Evolutionary conservation across 1,140 invertebrate species (phyloP).

Genomic region (Aphaenogaster ashmeadi): DNA sequence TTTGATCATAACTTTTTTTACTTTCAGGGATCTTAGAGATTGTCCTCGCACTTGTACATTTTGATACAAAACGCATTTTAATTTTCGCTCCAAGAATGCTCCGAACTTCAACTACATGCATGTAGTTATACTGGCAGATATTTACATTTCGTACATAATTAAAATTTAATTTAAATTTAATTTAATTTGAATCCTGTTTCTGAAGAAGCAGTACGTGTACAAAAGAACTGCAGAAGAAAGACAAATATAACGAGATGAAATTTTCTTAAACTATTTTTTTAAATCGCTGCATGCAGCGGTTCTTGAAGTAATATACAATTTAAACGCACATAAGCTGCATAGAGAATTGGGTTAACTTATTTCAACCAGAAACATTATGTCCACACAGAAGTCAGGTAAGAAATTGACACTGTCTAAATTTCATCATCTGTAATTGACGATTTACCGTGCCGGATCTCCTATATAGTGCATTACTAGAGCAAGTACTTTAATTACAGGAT

Average conservation of each 20-base stretch:
- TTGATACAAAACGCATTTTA: too few relatives aligned
- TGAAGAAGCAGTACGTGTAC: too few relatives aligned
- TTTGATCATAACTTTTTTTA: too few relatives aligned
- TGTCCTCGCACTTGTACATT: too few relatives aligned
- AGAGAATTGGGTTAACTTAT: neutral
- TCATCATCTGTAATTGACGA: constrained; percentile 10
- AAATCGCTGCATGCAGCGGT: neutral
- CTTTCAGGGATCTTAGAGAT: too few relatives aligned
- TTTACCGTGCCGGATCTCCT: constrained; percentile 52
- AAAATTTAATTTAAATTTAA: too few relatives aligned
- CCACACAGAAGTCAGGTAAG: neutral
- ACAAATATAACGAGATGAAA: neutral
- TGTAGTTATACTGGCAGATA: too few relatives aligned
- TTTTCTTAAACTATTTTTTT: too few relatives aligned
- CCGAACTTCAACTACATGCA: too few relatives aligned
- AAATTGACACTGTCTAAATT: constrained; percentile 42
- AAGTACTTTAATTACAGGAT: constrained; percentile 79
- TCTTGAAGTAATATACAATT: neutral
- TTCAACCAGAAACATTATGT: constrained; percentile 13
- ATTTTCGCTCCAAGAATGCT: too few relatives aligned
- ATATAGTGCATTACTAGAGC: constrained; percentile 57
- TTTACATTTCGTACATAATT: too few relatives aligned
- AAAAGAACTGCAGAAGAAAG: neutral
- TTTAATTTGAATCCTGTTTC: too few relatives aligned
- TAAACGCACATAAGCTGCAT: neutral